Evolutionary conservation across 1,140 invertebrate genomes (phyloP).

Genomic region (Uloborus diversus): DNA sequence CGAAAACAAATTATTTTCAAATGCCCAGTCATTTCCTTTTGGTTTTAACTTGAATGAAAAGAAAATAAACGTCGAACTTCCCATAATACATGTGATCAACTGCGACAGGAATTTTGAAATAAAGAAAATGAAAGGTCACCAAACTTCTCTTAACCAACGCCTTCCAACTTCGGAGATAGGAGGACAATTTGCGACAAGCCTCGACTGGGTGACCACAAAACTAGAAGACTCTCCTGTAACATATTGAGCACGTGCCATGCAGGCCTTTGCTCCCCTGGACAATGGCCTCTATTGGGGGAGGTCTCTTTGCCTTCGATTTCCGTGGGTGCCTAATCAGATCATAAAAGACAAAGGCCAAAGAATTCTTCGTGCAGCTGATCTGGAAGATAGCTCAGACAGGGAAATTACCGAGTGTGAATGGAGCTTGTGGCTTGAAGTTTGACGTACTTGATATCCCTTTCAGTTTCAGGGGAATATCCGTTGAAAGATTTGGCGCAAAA

Average conservation of each 20-base stretch:
- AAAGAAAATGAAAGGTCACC: too few relatives aligned
- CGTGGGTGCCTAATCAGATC: conserved; percentile 37
- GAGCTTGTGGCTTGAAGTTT: too few relatives aligned
- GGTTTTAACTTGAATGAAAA: too few relatives aligned
- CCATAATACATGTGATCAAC: too few relatives aligned
- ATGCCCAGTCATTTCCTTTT: too few relatives aligned
- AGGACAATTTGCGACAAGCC: background rate
- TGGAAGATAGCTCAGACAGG: background rate
- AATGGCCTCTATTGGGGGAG: conserved; percentile 13
- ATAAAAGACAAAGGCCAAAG: conserved; percentile 32
- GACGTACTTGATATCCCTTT: too few relatives aligned
- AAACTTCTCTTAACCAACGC: too few relatives aligned
- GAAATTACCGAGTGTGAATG: background rate
- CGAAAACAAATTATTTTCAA: too few relatives aligned
- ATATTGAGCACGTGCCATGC: background rate
- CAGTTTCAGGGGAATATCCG: too few relatives aligned
- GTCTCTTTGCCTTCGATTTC: conserved; percentile 5
- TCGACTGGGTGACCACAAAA: background rate
- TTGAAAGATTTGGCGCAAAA: too few relatives aligned
- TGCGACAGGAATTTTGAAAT: too few relatives aligned
- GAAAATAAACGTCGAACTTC: too few relatives aligned
- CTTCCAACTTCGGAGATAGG: background rate
- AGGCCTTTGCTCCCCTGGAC: conserved; percentile 25
- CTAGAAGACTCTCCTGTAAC: background rate
- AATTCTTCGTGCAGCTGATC: conserved; percentile 4